A percentile compares a stretch with the other conserved stretches of the same genome.
phyloP scores from a whole-genome alignment of 2,113 vertebrate species.

The Theristicus caerulescens region DNA sequence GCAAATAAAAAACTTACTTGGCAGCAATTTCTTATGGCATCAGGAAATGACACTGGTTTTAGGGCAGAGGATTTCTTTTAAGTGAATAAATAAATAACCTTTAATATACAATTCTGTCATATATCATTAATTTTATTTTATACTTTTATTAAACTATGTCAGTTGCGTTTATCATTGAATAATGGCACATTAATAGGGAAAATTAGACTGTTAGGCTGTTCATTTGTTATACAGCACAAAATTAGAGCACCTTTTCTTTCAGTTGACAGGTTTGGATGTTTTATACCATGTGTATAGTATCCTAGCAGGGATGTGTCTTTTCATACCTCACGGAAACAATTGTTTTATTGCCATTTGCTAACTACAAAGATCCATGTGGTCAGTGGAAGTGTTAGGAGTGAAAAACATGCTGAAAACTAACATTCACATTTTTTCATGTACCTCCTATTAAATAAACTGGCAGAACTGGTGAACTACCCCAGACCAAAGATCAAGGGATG shows the following conservation, averaged over 20 bases:
- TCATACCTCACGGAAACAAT: not conserved
- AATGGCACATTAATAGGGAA: not conserved
- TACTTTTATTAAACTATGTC: not conserved
- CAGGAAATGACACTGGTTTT: not conserved
- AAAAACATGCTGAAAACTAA: not conserved
- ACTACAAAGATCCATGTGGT: not conserved
- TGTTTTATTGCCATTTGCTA: not conserved
- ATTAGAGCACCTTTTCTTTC: not conserved
- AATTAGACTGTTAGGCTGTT: not conserved
- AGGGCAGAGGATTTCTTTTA: not conserved
- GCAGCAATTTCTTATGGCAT: not conserved
- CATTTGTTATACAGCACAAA: not conserved
- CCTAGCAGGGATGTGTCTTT: not conserved
- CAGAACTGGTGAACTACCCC: not conserved
- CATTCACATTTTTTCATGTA: not conserved
- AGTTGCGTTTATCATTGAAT: not conserved
- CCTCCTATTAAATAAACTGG: not conserved
- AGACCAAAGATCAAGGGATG: not conserved
- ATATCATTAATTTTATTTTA: not conserved
- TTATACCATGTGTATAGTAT: not conserved
- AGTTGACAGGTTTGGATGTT: not conserved
- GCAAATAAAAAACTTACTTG: not conserved
- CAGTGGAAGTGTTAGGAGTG: not conserved
- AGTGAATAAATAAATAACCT: not conserved
- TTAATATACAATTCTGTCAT: not conserved